Percentiles rank a stretch among this genome's conserved stretches.
These are phyloP conservation scores for Megaceryle alcyon DNA, from an alignment of 2,797 vertebrate species.

Conservation along the genomic window DNA sequence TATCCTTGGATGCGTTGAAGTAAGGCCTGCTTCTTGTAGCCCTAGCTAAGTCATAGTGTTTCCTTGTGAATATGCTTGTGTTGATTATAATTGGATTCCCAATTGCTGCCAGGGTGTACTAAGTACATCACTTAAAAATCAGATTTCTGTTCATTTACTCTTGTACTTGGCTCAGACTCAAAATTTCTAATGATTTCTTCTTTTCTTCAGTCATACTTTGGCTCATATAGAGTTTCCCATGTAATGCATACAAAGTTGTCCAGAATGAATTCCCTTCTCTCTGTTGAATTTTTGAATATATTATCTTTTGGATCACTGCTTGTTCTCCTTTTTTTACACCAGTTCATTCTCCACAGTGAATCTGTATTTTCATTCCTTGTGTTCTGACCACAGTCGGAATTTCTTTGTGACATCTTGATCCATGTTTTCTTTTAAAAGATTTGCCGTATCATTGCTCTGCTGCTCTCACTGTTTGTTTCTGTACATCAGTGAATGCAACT, in stretches of 20 bases:
- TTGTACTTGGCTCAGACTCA: neutral
- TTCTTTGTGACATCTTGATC: neutral
- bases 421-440: neutral
- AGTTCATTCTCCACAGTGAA: neutral
- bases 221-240: neutral
- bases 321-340: neutral
- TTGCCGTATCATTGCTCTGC: neutral
- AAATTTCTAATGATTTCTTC: neutral
- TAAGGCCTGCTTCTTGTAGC: neutral
- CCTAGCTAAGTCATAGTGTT: neutral
- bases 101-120: neutral
- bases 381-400: neutral
- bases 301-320: neutral
- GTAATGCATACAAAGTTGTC: neutral
- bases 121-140: neutral
- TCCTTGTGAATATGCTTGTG: neutral
- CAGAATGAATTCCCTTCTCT: fast-evolving
- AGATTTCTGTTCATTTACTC: neutral
- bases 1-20: neutral
- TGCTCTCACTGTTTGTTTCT: neutral
- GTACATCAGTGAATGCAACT: neutral
- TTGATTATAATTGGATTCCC: conserved; percentile 19
- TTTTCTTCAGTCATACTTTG: neutral
- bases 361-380: neutral
- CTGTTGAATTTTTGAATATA: neutral